These are phyloP conservation scores for Amia ocellicauda DNA, from an alignment of 2,113 vertebrate species.

Conservation along the genomic window DNA sequence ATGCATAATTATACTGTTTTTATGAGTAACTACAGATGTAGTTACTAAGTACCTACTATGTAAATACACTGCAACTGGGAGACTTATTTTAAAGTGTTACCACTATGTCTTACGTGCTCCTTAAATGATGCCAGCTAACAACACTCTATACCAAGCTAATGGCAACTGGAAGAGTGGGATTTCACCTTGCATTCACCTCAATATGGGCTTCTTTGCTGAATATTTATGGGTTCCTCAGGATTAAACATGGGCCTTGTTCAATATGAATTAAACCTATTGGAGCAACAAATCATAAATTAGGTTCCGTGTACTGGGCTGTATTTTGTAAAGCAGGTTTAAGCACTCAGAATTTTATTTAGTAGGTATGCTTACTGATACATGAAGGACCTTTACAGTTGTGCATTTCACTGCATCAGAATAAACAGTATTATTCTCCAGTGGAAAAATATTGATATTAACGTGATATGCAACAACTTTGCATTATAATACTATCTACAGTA, in stretches of 20 bases:
- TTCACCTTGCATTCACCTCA: slow-evolving; percentile 15
- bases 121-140: no score
- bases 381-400: slow-evolving; percentile 9
- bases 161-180: neutral
- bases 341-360: slow-evolving; percentile 14
- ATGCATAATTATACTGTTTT: no score
- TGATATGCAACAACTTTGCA: neutral
- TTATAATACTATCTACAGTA: neutral
- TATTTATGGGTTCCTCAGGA: slow-evolving; percentile 5
- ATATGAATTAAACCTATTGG: slow-evolving; percentile 18
- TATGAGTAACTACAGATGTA: no score
- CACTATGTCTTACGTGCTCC: no score
- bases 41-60: no score
- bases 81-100: no score
- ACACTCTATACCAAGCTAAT: no score
- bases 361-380: slow-evolving; percentile 5
- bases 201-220: neutral
- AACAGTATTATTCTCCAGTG: neutral
- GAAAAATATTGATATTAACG: neutral
- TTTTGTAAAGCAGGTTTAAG: slow-evolving; percentile 13
- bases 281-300: slow-evolving; percentile 24
- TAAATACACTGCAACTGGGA: no score
- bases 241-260: slow-evolving; percentile 7
- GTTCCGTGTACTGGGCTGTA: neutral
- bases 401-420: slow-evolving; percentile 5